A percentile compares a stretch with the other conserved stretches of the same genome.
phyloP scores from a whole-genome alignment of 1,140 invertebrate species.

The Eriocheir sinensis region DNA sequence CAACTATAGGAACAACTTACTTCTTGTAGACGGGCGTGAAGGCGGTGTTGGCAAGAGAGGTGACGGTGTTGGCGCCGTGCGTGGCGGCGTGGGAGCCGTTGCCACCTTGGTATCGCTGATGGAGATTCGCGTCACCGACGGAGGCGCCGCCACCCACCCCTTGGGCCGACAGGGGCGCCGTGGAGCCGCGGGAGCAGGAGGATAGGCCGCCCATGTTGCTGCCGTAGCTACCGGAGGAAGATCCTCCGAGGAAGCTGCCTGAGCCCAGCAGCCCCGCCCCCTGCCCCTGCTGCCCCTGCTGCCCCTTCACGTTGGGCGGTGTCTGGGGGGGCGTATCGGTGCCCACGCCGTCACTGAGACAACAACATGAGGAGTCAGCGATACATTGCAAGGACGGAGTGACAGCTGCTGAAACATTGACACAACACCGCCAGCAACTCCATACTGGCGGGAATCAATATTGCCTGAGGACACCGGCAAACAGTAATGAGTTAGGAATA shows the following conservation, averaged over 20 bases:
- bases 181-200: conserved; percentile 76
- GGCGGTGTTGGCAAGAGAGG: conserved; percentile 82
- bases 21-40: conserved; percentile 95
- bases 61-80: conserved; percentile 52
- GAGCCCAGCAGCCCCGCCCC: conserved; percentile 84
- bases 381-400: conserved; percentile 36
- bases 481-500: not conserved
- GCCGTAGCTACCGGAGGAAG: conserved; percentile 82
- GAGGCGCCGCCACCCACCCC: conserved; percentile 44
- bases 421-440: not conserved
- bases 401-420: conserved; percentile 37
- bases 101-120: conserved; percentile 70
- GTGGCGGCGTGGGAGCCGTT: conserved; percentile 52
- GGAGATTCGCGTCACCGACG: conserved; percentile 49
- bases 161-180: conserved; percentile 64
- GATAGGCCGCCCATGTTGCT: conserved; percentile 71
- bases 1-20: conserved; percentile 83
- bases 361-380: conserved; percentile 61
- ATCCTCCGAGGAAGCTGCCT: conserved; percentile 81
- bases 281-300: conserved; percentile 85
- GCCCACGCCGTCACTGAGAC: conserved; percentile 86
- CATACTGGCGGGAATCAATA: not conserved
- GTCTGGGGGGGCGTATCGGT: conserved; percentile 96
- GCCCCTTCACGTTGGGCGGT: conserved; percentile 92
- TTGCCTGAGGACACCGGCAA: not conserved